Conservation (phyloP, 2,888 invertebrate species). For the Drosophila sordidapex region DNA sequence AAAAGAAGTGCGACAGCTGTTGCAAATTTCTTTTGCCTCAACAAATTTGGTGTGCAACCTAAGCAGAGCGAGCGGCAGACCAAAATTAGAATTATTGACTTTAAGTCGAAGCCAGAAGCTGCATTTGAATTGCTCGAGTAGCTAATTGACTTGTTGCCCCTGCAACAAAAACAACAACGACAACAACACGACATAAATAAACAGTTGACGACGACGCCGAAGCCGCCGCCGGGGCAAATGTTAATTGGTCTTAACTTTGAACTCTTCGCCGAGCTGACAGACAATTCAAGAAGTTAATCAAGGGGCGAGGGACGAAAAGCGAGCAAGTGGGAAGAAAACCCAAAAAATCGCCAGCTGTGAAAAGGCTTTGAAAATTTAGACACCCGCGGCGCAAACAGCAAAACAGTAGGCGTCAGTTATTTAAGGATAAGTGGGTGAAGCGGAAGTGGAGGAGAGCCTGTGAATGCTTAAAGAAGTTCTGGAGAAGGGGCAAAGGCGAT, state of each 20-base stretch:
- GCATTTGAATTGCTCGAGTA: conserved; percentile 14
- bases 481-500: neutral
- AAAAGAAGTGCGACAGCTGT: conserved; percentile 37
- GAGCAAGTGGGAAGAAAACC: neutral
- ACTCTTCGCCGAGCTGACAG: conserved; percentile 33
- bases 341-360: conserved; percentile 2
- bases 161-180: neutral
- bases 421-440: conserved; percentile 1
- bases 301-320: neutral
- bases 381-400: conserved; percentile 53
- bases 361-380: conserved; percentile 26
- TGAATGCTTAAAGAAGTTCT: neutral
- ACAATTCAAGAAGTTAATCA: conserved; percentile 18
- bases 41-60: conserved; percentile 4
- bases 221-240: conserved; percentile 32
- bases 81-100: conserved; percentile 51
- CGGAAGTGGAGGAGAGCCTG: neutral
- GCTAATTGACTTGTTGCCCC: conserved; percentile 55
- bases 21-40: conserved; percentile 29
- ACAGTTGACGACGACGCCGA: conserved; percentile 15
- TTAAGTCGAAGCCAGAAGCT: conserved; percentile 13
- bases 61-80: neutral
- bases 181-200: conserved; percentile 41
- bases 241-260: conserved; percentile 56
- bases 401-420: conserved; percentile 23